Conservation (phyloP, 2,113 vertebrate species). For the Bungarus multicinctus region DNA sequence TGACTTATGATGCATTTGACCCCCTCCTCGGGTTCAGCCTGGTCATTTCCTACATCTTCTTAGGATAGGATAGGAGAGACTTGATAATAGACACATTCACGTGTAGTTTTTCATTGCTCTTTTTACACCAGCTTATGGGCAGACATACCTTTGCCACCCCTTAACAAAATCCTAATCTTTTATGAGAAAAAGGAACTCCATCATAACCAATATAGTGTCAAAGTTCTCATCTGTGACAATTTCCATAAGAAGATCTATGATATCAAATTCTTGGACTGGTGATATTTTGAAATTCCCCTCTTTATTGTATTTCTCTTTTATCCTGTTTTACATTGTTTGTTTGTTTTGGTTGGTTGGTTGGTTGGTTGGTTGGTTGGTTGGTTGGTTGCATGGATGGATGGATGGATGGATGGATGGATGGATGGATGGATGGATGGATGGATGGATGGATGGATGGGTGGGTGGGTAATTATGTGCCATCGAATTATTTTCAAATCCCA, state of each 20-base stretch:
- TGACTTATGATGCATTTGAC: background rate
- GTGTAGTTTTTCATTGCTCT: background rate
- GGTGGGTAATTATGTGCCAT: background rate
- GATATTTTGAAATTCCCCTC: background rate
- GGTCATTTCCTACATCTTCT: background rate
- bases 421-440: fast-evolving
- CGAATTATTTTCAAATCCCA: background rate
- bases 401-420: too few species aligned
- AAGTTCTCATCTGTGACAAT: background rate
- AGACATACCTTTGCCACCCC: background rate
- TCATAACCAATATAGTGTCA: background rate
- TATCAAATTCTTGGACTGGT: background rate
- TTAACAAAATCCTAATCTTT: background rate
- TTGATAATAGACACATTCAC: background rate
- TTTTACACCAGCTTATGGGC: background rate
- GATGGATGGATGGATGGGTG: too few species aligned
- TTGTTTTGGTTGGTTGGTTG: background rate
- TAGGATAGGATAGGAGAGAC: background rate
- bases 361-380: too few species aligned
- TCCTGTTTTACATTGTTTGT: background rate
- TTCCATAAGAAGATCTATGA: background rate
- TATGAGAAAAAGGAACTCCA: background rate
- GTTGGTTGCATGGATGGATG: too few species aligned
- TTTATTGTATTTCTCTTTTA: background rate
- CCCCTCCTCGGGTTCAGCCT: background rate